Evolutionary conservation across 2,888 invertebrate genomes (phyloP).

Genomic region (Sipha maydis): DNA sequence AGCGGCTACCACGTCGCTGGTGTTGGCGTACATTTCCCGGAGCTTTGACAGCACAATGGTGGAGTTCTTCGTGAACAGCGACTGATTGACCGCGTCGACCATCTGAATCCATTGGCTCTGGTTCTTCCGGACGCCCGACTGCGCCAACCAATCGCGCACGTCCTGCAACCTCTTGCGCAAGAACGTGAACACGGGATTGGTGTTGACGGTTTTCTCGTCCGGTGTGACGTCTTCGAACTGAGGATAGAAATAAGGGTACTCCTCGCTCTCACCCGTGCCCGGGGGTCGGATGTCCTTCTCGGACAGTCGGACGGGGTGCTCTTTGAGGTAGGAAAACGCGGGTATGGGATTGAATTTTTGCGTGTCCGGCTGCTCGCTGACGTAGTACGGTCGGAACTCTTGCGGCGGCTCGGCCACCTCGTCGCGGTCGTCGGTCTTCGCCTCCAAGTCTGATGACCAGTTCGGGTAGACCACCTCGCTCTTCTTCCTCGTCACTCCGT

Average conservation of each 20-base stretch:
- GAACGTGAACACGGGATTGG: slow-evolving; percentile 70
- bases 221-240: slow-evolving; percentile 44
- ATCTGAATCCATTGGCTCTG: slow-evolving; percentile 66
- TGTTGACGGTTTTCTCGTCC: slow-evolving; percentile 65
- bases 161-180: slow-evolving; percentile 71
- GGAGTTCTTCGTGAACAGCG: slow-evolving; percentile 70
- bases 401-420: slow-evolving; percentile 47
- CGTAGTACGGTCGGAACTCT: slow-evolving; percentile 43
- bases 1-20: slow-evolving; percentile 66
- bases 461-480: slow-evolving; percentile 64
- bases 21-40: slow-evolving; percentile 70
- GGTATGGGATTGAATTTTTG: slow-evolving; percentile 58
- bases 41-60: slow-evolving; percentile 70
- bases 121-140: slow-evolving; percentile 66
- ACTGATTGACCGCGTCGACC: slow-evolving; percentile 71
- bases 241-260: slow-evolving; percentile 38
- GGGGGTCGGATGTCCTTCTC: slow-evolving; percentile 43
- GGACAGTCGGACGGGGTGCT: slow-evolving; percentile 54
- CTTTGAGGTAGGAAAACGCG: slow-evolving; percentile 62
- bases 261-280: slow-evolving; percentile 26
- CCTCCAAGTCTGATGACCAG: slow-evolving; percentile 59
- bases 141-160: slow-evolving; percentile 70
- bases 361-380: slow-evolving; percentile 23
- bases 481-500: slow-evolving; percentile 63
- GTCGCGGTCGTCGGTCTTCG: not conserved